Evolutionary conservation across 2,113 vertebrate genomes (phyloP).

Genomic region (Crypturellus undulatus): DNA sequence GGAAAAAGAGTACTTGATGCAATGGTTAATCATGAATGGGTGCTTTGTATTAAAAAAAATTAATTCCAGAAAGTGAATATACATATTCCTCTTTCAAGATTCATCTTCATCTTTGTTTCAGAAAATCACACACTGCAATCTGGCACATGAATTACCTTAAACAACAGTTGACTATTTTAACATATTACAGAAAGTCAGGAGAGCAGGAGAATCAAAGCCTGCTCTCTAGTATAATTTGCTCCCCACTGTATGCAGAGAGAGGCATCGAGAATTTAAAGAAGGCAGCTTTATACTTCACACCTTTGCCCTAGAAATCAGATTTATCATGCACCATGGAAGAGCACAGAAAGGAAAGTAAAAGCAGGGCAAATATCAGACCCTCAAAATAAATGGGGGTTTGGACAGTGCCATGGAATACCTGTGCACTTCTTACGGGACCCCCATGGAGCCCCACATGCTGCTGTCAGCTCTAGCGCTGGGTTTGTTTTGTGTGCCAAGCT

Average conservation of each 20-base stretch:
- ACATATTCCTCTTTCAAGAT: neutral
- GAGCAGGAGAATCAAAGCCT: neutral
- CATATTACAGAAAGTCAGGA: neutral
- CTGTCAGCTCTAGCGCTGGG: neutral
- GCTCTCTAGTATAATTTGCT: neutral
- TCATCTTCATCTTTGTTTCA: neutral
- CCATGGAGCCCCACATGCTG: neutral
- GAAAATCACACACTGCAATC: neutral
- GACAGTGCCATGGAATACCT: neutral
- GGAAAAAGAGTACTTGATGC: neutral
- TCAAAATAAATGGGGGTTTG: neutral
- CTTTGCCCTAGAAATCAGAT: neutral
- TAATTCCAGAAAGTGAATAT: neutral
- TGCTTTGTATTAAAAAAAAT: neutral
- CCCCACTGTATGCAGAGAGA: neutral
- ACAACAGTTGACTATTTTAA: neutral
- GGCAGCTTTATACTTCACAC: neutral
- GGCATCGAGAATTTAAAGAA: neutral
- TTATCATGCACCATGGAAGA: neutral
- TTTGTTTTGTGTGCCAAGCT: neutral
- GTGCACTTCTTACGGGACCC: neutral
- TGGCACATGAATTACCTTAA: neutral
- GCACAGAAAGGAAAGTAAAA: neutral
- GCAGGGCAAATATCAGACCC: neutral
- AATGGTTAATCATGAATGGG: neutral